Percentiles rank a stretch among this genome's conserved stretches.
Evolutionary conservation across 2,113 vertebrate species (phyloP).

Genomic region (Podarcis cretensis): DNA sequence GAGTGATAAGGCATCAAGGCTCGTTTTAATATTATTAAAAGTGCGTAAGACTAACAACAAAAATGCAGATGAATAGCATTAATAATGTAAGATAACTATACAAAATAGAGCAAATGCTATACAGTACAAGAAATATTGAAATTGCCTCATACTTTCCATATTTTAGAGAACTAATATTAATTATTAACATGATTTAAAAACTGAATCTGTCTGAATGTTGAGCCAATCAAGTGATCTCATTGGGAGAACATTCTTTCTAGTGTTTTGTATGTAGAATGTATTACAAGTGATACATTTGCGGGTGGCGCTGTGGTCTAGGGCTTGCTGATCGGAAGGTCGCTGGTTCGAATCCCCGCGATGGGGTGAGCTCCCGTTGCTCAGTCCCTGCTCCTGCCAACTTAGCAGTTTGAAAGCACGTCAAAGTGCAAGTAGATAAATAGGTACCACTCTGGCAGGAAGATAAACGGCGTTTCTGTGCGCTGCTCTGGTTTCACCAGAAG

Average conservation of each 20-base stretch:
- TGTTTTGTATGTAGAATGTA: not conserved
- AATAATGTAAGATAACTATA: not conserved
- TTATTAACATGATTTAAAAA: constrained; percentile 16
- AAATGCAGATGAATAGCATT: not conserved
- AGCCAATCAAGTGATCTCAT: constrained; percentile 37
- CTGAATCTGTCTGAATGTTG: constrained; percentile 10
- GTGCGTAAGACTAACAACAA: not conserved
- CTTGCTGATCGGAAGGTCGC: too few relatives aligned
- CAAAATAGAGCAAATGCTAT: not conserved
- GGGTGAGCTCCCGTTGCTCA: too few relatives aligned
- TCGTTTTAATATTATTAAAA: not conserved
- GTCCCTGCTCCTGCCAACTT: too few relatives aligned
- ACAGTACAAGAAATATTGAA: not conserved
- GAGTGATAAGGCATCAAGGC: not conserved
- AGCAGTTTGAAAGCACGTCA: too few relatives aligned
- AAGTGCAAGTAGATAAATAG: too few relatives aligned
- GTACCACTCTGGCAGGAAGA: too few relatives aligned
- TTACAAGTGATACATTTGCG: too few relatives aligned
- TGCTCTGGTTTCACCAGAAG: too few relatives aligned
- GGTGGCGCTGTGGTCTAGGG: too few relatives aligned
- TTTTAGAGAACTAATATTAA: accelerated
- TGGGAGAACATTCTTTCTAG: constrained; percentile 18
- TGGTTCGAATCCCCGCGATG: too few relatives aligned
- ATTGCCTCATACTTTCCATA: not conserved
- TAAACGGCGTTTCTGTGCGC: too few relatives aligned